Conservation (phyloP, 2,888 invertebrate species). For the Xanthia togata region DNA sequence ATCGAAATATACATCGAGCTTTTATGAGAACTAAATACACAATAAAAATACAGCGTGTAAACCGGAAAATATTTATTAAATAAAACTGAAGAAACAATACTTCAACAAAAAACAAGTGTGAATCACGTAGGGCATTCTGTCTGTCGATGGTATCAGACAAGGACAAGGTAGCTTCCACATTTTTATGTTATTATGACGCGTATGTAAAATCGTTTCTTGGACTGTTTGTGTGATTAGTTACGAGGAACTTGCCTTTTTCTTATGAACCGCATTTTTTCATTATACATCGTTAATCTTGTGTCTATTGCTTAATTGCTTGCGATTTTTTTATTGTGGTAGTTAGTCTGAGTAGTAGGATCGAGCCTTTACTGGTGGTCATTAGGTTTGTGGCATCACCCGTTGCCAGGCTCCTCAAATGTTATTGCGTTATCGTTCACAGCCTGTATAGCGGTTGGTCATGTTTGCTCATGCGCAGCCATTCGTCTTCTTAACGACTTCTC, state of each 20-base stretch:
- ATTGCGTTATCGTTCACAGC: constrained; percentile 48
- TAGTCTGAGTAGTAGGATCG: constrained; percentile 34
- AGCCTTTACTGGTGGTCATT: constrained; percentile 56
- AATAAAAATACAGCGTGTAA: constrained; percentile 33
- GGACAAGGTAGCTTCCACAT: constrained; percentile 28
- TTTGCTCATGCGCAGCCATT: constrained; percentile 68
- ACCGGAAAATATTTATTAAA: constrained; percentile 16
- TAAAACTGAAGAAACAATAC: constrained; percentile 1
- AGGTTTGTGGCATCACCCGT: constrained; percentile 42
- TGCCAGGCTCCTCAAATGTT: constrained; percentile 36
- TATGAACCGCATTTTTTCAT: constrained; percentile 46
- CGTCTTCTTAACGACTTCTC: constrained; percentile 78
- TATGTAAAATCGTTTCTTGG: constrained; percentile 47
- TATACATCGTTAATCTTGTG: constrained; percentile 52
- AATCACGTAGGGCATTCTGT: constrained; percentile 9
- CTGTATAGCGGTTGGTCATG: constrained; percentile 60
- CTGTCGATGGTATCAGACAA: constrained; percentile 35
- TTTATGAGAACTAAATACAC: constrained; percentile 38
- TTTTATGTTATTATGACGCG: constrained; percentile 27
- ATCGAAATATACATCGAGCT: neutral
- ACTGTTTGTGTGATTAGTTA: constrained; percentile 33
- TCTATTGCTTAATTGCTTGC: constrained; percentile 53
- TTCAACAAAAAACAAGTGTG: constrained; percentile 14
- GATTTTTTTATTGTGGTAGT: constrained; percentile 55
- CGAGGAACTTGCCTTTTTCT: constrained; percentile 28